Conservation (phyloP, 2,113 vertebrate genomes). For the Corythoichthys haematopterus region DNA sequence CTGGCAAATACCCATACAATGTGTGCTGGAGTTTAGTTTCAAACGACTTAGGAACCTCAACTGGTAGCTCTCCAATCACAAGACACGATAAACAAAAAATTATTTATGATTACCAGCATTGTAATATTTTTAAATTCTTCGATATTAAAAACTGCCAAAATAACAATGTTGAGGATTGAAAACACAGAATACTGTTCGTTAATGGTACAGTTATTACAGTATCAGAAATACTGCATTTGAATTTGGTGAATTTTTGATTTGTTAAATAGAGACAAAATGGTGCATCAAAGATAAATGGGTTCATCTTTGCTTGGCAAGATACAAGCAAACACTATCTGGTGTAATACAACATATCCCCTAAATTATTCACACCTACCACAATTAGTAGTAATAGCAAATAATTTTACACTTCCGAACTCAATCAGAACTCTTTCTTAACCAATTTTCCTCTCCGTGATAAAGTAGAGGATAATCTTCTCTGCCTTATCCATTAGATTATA, state of each 20-base stretch:
- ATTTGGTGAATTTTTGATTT: neutral
- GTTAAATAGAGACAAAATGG: neutral
- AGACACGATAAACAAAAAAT: too few species aligned
- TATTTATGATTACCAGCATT: too few species aligned
- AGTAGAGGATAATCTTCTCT: conserved; percentile 28
- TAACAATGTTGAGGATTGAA: neutral
- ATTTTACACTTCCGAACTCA: neutral
- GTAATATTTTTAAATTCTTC: neutral
- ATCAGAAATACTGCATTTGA: neutral
- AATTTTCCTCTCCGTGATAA: conserved; percentile 7
- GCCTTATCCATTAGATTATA: conserved; percentile 39
- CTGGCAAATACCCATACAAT: too few species aligned
- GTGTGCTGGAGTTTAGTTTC: too few species aligned
- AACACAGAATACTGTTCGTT: neutral
- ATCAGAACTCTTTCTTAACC: conserved; percentile 17
- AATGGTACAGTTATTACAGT: neutral
- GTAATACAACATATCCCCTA: neutral
- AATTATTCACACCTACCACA: neutral
- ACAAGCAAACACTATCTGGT: neutral
- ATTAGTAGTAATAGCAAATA: neutral
- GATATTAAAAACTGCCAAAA: neutral
- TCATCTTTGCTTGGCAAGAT: neutral
- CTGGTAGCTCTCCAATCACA: too few species aligned
- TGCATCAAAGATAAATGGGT: neutral
- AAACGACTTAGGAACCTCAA: too few species aligned